A percentile compares a stretch with the other conserved stretches of the same genome.
Conservation (phyloP, 2,797 vertebrate species). For the Micrastur ruficollis region DNA sequence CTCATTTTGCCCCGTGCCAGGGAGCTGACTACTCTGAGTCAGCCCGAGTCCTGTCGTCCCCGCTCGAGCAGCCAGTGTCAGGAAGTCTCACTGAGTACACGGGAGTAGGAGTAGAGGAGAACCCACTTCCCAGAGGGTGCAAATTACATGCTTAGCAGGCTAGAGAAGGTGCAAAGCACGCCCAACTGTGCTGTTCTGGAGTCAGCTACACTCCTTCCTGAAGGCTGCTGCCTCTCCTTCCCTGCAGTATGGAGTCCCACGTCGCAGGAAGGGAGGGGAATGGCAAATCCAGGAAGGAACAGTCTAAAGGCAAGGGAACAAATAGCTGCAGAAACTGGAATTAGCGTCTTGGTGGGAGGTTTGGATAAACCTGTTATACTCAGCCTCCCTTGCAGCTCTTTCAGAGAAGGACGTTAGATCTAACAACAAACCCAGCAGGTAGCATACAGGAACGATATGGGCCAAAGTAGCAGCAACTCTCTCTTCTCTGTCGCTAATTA, state of each 20-base stretch:
- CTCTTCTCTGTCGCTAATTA: neutral
- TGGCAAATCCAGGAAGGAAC: neutral
- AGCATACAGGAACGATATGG: neutral
- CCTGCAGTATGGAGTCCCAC: fast-evolving
- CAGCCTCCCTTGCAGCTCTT: neutral
- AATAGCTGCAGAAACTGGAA: conserved; percentile 18
- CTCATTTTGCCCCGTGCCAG: neutral
- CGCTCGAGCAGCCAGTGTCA: neutral
- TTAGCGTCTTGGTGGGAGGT: neutral
- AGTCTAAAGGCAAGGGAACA: neutral
- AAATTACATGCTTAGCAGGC: neutral
- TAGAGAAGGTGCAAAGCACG: neutral
- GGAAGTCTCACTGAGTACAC: neutral
- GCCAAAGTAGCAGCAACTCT: neutral
- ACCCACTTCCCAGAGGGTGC: neutral
- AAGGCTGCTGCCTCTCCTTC: neutral
- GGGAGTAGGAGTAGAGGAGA: neutral
- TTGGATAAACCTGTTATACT: conserved; percentile 4
- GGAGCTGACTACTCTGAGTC: neutral
- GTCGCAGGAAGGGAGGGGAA: fast-evolving
- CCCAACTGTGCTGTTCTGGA: neutral
- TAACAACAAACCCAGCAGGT: neutral
- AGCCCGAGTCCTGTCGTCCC: neutral
- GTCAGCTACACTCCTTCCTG: neutral
- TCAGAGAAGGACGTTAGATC: neutral